phyloP scores from a whole-genome alignment of 2,113 vertebrate genomes.

The Macquaria australasica region DNA sequence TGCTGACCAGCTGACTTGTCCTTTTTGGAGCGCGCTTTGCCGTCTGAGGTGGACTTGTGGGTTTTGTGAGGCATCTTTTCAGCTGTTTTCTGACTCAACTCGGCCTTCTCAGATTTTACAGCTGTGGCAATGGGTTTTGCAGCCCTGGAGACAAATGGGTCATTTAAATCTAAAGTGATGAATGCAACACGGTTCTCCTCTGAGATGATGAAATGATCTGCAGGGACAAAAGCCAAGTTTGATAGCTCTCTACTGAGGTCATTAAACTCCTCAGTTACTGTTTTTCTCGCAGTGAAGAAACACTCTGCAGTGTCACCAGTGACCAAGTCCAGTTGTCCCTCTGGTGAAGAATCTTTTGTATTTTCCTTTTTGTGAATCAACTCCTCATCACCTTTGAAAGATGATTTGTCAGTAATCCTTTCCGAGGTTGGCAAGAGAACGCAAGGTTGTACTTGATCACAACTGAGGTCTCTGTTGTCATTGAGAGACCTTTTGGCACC shows the following conservation, averaged over 20 bases:
- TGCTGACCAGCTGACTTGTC: slow-evolving; percentile 67
- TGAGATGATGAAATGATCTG: slow-evolving; percentile 61
- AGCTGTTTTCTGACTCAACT: slow-evolving; percentile 15
- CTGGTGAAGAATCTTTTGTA: slow-evolving; percentile 26
- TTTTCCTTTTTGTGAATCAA: slow-evolving; percentile 46
- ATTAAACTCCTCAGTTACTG: slow-evolving; percentile 50
- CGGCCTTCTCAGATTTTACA: neutral
- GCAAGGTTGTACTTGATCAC: slow-evolving; percentile 43
- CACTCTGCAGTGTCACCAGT: slow-evolving; percentile 2
- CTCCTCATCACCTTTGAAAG: slow-evolving; percentile 36
- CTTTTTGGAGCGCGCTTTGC: slow-evolving; percentile 76
- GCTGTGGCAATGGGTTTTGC: neutral
- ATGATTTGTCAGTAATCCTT: slow-evolving; percentile 41
- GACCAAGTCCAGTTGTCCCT: slow-evolving; percentile 20
- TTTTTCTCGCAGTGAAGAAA: slow-evolving; percentile 13
- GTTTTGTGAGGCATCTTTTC: slow-evolving; percentile 80
- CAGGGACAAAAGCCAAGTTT: slow-evolving; percentile 49
- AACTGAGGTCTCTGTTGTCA: slow-evolving; percentile 46
- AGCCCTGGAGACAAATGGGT: slow-evolving; percentile 48
- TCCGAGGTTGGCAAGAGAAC: slow-evolving; percentile 28
- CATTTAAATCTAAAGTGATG: slow-evolving; percentile 68
- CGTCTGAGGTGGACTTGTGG: slow-evolving; percentile 64
- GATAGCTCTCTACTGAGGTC: slow-evolving; percentile 66
- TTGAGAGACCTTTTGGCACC: slow-evolving; percentile 46
- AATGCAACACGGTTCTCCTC: slow-evolving; percentile 47